Evolutionary conservation across 2,113 vertebrate genomes (phyloP), one percentile per base, ranked within the genome.

Genomic region (Eulemur rufifrons): DNA sequence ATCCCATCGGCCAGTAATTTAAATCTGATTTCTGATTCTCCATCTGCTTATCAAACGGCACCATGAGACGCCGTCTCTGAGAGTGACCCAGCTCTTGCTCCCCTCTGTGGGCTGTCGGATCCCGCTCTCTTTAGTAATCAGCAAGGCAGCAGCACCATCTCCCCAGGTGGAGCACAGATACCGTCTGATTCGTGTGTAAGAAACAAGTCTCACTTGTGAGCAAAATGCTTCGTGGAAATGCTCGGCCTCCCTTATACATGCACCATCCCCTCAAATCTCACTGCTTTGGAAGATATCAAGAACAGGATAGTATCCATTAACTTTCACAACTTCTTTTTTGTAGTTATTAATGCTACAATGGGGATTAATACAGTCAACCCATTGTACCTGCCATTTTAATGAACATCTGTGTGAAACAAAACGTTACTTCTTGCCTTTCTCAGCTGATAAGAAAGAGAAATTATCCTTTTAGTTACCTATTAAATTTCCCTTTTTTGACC

Each of bases 91-190:
- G 52, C 69, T 86, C 91, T 96, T 94, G 83, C 96, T 84, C 50
- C 95, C 61, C 32, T 93, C 89, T 92, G 80, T 96, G 97, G 94
- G 91, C 94, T 91, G 90, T 92, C 95, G 73, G 42, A 77, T 96
- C 96, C 86, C 94, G 77, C 93, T 96, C 97, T 83, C 69, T 87
- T 94, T 96, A 89, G 98, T 98, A 98, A 86, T 98, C 97, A 97
- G 68, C 18, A 80, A 96, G 98, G 98, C 97, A 91, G 97, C 98
- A 98, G 98, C 98, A 97, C 97, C 61, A 66, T 96, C 97, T 91
- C 96, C 98, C 98, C 98, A 92, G 97, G 91, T 52, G 76, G 52
- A 96, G 52, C 1, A 0, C 21, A 21, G 50, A 71, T n/a, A 25
- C 18, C 21, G 3, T 34, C 80, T 95, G 89, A 97, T 98, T 98